Base-by-base conservation (phyloP, 2,797 vertebrate species). In the Telmatherina bonti region DNA sequence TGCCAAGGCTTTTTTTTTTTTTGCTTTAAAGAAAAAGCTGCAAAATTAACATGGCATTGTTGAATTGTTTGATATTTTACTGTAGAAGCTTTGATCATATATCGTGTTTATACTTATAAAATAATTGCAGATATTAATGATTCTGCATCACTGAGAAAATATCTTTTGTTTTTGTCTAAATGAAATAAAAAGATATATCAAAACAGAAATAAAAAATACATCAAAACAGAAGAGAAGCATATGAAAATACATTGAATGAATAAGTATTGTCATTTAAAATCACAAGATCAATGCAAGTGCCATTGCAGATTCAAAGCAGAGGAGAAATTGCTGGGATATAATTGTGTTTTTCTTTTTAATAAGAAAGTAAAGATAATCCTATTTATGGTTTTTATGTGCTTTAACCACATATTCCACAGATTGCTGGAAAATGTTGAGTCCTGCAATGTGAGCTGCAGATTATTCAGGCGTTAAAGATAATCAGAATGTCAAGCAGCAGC, bases 301-400 rank as follows among this genome's bases (percentile, higher is more conserved):
- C 47, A 59, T 64, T 67, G 83, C 66, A 82, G 84, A 76, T 26
- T 13, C 30, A 20, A 55, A 33, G n/a, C 43, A 64, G 38, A 38
- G 55, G 43, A 66, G 72, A 67, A 59, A n/a, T n/a, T 31, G 58
- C 35, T 16, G 4, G 52, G n/a, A 53, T 53, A 26, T 69, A 66
- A 77, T 54, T 56, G 5, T 3, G 27, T 38, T 43, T 49, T 79
- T 10, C 43, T 27, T 69, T 55, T 61, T 24, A 52, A 73, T 31
- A 67, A 68, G 11, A 66, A 69, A 73, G 66, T 55, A 43, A 12
- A 41, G 55, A 54, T 65, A 73, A 87, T 81, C 79, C 67, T 60
- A 65, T 89, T 83, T 73, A 73, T 64, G 61, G 74, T 87, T 83
- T 76, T n/a, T n/a, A n/a, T n/a, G n/a, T n/a, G n/a, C n/a, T n/a